phyloP scores from a whole-genome alignment of 2,797 vertebrate species.

The Sebastes matsubarae region DNA sequence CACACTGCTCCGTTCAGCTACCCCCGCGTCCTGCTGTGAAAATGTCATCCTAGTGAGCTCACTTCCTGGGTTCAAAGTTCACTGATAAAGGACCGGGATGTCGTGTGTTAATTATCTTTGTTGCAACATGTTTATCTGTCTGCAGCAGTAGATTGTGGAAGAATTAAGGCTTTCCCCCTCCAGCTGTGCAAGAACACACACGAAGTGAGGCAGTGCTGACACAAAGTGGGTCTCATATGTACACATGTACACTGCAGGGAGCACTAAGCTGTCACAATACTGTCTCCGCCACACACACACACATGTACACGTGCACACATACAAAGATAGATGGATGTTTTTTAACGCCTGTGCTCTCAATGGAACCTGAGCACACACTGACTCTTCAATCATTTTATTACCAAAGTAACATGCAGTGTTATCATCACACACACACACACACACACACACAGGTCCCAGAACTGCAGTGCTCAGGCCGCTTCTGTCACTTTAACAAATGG shows the following conservation, averaged over 20 bases:
- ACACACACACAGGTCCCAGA: slow-evolving; percentile 52
- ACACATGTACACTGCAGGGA: slow-evolving; percentile 53
- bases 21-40: slow-evolving; percentile 50
- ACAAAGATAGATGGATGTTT: slow-evolving; percentile 58
- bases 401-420: slow-evolving; percentile 62
- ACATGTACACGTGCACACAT: background rate
- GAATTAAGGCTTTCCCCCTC: background rate
- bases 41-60: slow-evolving; percentile 55
- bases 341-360: slow-evolving; percentile 65
- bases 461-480: slow-evolving; percentile 55
- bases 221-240: slow-evolving; percentile 44
- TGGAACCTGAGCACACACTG: slow-evolving; percentile 53
- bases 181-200: slow-evolving; percentile 22
- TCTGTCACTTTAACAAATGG: slow-evolving; percentile 79
- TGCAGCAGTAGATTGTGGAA: slow-evolving; percentile 12
- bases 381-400: slow-evolving; percentile 75
- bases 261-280: slow-evolving; percentile 65
- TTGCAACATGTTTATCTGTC: slow-evolving; percentile 36
- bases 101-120: slow-evolving; percentile 63
- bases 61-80: slow-evolving; percentile 75
- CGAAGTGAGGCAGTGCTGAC: slow-evolving; percentile 24
- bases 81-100: slow-evolving; percentile 54
- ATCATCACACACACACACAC: slow-evolving; percentile 37
- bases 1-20: slow-evolving; percentile 55
- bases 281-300: slow-evolving; percentile 31